Base-by-base conservation (phyloP, 1,140 invertebrate genomes). In the Notospermus geniculatus region DNA sequence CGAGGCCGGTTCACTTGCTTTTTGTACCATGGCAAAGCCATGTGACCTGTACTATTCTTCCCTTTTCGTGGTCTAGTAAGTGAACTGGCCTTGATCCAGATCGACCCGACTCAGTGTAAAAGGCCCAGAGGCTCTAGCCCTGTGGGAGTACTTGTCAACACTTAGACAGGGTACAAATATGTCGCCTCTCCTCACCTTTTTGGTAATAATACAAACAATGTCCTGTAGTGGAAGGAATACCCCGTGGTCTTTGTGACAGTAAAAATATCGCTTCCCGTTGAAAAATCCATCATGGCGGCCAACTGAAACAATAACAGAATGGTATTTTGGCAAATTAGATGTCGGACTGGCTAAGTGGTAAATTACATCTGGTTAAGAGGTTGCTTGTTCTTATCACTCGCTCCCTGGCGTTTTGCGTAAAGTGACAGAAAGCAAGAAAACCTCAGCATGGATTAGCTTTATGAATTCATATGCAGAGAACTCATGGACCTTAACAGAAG, bases 211-310 rank as follows among this genome's bases (percentile, higher is more conserved):
- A 59, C 72, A 73, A 19, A 76, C 56, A 30, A 78, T 69, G 59
- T 78, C 76, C 54, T 73, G 71, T 19, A 77, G 62, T 0, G 72
- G 69, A 15, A 74, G 41, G 63, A 78, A 75, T 28, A 74, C 57
- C 2, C 75, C 76, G 64, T 76, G 68, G 45, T 73, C 71, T 54
- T 74, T 72, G 36, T 69, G 66, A 57, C 76, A 78, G 54, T 63
- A 68, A 59, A 77, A 78, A 60, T 78, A 78, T 32, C 69, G 57
- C 54, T 76, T 78, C n/a, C 71, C 71, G 57, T 70, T 62, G 32
- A 70, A 67, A 60, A 61, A 70, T 9, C 76, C 76, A 67, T 78
- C 75, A 66, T 74, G 69, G 1, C 62, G 56, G 2, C 76, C 76
- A 60, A 68, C 75, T 76, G 57, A 11, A 65, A 64, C 23, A 45